Percentiles rank a stretch among this genome's conserved stretches.
phyloP scores from a whole-genome alignment of 2,113 vertebrate species.

The Perca flavescens region DNA sequence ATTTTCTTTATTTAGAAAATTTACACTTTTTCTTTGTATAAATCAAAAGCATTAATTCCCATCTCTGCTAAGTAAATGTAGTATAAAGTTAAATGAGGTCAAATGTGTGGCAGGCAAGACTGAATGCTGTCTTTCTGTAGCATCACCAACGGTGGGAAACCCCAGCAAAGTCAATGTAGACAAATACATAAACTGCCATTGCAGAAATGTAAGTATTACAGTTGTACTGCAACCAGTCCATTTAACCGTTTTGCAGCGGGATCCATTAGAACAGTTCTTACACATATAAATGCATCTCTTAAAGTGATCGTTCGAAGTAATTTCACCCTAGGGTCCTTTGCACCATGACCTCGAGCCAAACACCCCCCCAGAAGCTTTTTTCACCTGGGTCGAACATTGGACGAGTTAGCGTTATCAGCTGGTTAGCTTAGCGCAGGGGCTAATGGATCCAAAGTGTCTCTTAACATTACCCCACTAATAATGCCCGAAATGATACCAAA shows the following conservation, averaged over 20 bases:
- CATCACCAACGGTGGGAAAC: background rate
- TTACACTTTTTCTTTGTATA: background rate
- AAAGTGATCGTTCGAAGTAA: too few species aligned
- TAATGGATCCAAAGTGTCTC: too few species aligned
- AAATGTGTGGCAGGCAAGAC: background rate
- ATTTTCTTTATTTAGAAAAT: background rate
- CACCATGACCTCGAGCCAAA: too few species aligned
- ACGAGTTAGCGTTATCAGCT: too few species aligned
- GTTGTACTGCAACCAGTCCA: background rate
- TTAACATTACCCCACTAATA: too few species aligned
- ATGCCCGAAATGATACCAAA: too few species aligned
- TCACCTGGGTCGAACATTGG: too few species aligned
- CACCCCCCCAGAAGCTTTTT: too few species aligned
- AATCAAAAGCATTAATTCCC: background rate
- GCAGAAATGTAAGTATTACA: background rate
- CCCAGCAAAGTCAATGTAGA: background rate
- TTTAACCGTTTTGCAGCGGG: background rate
- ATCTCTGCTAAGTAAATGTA: background rate
- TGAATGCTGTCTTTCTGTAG: background rate
- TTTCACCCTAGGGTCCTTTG: too few species aligned
- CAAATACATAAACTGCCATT: background rate
- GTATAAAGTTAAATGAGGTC: background rate
- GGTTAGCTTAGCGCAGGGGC: too few species aligned
- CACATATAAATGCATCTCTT: too few species aligned
- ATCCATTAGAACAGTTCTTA: background rate